phyloP scores from a whole-genome alignment of 2,888 invertebrate species.

The Prosapia bicincta region DNA sequence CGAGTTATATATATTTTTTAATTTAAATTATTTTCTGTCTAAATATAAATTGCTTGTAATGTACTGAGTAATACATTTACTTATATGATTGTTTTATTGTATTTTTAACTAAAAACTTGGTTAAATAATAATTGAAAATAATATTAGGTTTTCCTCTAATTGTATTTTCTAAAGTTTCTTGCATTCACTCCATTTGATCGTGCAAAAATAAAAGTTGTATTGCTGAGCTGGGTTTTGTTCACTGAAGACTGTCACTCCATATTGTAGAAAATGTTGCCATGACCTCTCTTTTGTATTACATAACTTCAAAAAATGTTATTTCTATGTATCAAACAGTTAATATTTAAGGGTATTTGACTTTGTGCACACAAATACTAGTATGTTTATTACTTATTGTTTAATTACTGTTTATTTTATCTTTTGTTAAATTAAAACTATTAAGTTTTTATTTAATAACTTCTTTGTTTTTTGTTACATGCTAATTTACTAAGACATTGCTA shows the following conservation, averaged over 20 bases:
- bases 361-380: not conserved
- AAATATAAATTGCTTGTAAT: no score
- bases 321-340: not conserved
- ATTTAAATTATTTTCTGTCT: no score
- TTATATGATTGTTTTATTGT: no score
- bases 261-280: not conserved
- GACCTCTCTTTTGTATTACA: not conserved
- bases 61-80: not conserved
- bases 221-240: not conserved
- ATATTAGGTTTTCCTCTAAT: not conserved
- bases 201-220: not conserved
- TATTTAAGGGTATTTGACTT: not conserved
- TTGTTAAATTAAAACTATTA: not conserved
- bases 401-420: not conserved
- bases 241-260: not conserved
- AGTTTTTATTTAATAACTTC: not conserved
- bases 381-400: not conserved
- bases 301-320: not conserved
- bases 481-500: not conserved
- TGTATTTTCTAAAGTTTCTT: slow-evolving; percentile 2
- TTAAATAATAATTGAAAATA: no score
- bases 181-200: not conserved
- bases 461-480: not conserved
- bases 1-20: no score
- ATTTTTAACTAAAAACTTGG: not conserved